Base-by-base conservation (phyloP, 2,797 vertebrate genomes). In the Euphonia xanthogaster region DNA sequence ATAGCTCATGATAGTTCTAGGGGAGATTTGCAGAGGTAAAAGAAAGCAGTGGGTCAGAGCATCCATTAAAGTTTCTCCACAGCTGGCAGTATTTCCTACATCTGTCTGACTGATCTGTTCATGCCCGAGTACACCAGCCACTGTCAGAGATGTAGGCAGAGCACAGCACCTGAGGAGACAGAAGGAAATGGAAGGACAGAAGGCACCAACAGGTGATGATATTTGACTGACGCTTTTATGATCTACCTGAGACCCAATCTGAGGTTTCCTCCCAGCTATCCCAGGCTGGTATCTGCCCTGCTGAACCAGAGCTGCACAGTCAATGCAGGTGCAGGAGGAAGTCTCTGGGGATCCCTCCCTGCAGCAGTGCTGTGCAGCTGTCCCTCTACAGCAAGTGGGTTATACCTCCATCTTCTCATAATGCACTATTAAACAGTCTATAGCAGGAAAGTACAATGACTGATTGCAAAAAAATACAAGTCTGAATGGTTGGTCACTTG, bases 201-300 rank as follows among this genome's bases (percentile, higher is more conserved):
- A 75, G 51, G 71, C 31, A 78, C 1, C 1, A 27, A 20, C 14
- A 53, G 25, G 48, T 60, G 57, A 50, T 1, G 13, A 7, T 42
- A 35, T 71, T 66, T 74, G 31, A 16, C 47, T 62, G 33, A 31
- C 66, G 44, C 23, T 82, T 79, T 85, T 55, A 24, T 2, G 1
- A 40, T 8, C 12, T 37, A 19, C 42, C 30, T 30, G 33, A 71
- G 30, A 39, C 51, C 44, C 23, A 60, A 55, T 5, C 61, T 62
- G 20, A 31, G n/a, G 6, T 33, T 48, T 66, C 45, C 37, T 27
- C 28, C 45, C 57, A n/a, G 55, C 61, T 78, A 1, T 6, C 8
- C 39, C 44, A 45, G 60, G 30, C 6, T 0, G 0, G 12, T 9
- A 9, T 6, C 42, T 65, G 45, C 73, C 66, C 72, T 1, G 4